phyloP scores from a whole-genome alignment of 2,888 invertebrate genomes.

The Priocnemis perturbator region DNA sequence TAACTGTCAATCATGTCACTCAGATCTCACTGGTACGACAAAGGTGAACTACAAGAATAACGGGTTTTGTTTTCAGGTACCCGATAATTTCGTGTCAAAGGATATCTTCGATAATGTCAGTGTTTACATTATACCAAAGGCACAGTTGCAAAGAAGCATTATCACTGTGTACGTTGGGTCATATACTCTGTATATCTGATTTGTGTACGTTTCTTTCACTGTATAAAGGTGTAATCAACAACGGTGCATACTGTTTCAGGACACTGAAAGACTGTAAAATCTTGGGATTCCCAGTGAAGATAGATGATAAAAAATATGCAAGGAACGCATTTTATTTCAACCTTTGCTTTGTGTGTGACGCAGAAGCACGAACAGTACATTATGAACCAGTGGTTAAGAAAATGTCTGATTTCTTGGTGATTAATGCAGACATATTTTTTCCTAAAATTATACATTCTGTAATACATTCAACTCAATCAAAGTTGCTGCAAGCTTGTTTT shows the following conservation, averaged over 20 bases:
- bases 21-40: no score
- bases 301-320: slow-evolving; percentile 91
- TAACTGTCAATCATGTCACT: neutral
- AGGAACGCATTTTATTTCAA: slow-evolving; percentile 97
- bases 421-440: slow-evolving; percentile 46
- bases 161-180: slow-evolving; percentile 87
- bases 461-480: neutral
- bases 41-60: slow-evolving; percentile 3
- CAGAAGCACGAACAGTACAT: slow-evolving; percentile 91
- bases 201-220: neutral
- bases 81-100: slow-evolving; percentile 92
- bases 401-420: slow-evolving; percentile 91
- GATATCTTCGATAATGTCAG: slow-evolving; percentile 95
- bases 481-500: no score
- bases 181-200: neutral
- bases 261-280: slow-evolving; percentile 90
- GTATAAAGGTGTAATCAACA: neutral
- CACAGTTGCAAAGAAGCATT: slow-evolving; percentile 90
- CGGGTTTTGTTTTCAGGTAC: slow-evolving; percentile 81
- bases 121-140: slow-evolving; percentile 96
- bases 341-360: slow-evolving; percentile 94
- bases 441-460: slow-evolving; percentile 10
- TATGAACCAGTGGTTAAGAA: slow-evolving; percentile 97
- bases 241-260: slow-evolving; percentile 73
- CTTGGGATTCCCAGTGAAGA: slow-evolving; percentile 93